These are phyloP conservation scores for Ceratothoa steindachneri DNA, from an alignment of 2,888 invertebrate genomes.

Conservation along the genomic window DNA sequence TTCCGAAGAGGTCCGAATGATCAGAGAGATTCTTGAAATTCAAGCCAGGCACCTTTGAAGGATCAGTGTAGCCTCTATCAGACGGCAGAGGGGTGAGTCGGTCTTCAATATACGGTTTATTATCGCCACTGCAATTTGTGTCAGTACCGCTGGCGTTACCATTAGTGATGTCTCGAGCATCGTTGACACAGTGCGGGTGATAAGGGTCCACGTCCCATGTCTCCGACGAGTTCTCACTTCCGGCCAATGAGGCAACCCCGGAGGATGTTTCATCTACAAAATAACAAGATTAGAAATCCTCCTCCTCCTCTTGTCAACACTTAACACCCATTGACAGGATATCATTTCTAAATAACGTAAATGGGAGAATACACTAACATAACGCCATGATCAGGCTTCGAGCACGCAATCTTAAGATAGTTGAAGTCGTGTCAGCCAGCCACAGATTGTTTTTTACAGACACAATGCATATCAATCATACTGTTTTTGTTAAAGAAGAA, in stretches of 20 bases:
- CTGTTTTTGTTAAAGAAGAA: no score
- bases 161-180: not conserved
- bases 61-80: not conserved
- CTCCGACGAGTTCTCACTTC: conserved; percentile 39
- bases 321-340: no score
- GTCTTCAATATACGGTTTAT: not conserved
- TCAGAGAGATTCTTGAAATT: not conserved
- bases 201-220: conserved; percentile 34
- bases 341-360: no score
- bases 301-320: no score
- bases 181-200: not conserved
- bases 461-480: no score
- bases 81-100: not conserved
- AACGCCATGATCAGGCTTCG: no score
- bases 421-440: no score
- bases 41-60: not conserved
- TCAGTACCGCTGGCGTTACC: not conserved
- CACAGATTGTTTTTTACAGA: no score
- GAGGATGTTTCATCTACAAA: conserved; percentile 43
- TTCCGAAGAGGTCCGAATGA: not conserved
- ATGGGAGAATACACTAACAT: no score
- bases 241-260: conserved; percentile 42
- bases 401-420: no score
- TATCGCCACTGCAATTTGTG: not conserved
- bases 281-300: no score